These are phyloP conservation scores for Chionis minor DNA, from an alignment of 2,113 vertebrate species.

Conservation along the genomic window DNA sequence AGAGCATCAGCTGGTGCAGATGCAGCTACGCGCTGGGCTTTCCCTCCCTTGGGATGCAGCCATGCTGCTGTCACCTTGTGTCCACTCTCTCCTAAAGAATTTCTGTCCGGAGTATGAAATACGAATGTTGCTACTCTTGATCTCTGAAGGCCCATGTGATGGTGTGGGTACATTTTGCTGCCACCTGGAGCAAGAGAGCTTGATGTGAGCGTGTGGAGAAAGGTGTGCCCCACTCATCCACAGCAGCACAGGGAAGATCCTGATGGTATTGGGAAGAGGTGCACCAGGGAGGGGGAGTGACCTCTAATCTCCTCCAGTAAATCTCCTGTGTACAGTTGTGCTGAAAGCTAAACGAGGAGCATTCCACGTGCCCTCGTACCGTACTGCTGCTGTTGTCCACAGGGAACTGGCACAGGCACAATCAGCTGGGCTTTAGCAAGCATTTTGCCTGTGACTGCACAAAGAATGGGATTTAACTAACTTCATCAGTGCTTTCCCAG, in stretches of 20 bases:
- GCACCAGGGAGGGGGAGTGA: background rate
- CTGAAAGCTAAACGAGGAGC: background rate
- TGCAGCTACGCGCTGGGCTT: fast-evolving
- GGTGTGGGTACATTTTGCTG: background rate
- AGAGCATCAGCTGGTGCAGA: background rate
- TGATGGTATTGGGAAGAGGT: background rate
- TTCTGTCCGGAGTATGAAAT: background rate
- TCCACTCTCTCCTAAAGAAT: background rate
- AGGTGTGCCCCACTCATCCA: background rate
- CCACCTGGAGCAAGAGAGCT: background rate
- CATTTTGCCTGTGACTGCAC: background rate
- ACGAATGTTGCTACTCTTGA: background rate
- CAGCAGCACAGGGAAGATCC: background rate
- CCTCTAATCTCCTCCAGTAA: background rate
- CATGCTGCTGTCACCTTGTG: background rate
- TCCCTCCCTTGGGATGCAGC: fast-evolving
- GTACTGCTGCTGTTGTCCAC: background rate
- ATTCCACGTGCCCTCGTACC: background rate
- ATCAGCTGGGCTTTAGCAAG: background rate
- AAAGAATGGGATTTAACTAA: background rate
- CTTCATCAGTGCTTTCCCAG: background rate
- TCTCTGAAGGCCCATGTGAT: background rate
- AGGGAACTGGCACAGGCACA: background rate
- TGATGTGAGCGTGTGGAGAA: background rate
- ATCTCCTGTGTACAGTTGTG: background rate